Base-by-base conservation (phyloP, 2,113 vertebrate genomes). In the Sphaerodactylus townsendi region DNA sequence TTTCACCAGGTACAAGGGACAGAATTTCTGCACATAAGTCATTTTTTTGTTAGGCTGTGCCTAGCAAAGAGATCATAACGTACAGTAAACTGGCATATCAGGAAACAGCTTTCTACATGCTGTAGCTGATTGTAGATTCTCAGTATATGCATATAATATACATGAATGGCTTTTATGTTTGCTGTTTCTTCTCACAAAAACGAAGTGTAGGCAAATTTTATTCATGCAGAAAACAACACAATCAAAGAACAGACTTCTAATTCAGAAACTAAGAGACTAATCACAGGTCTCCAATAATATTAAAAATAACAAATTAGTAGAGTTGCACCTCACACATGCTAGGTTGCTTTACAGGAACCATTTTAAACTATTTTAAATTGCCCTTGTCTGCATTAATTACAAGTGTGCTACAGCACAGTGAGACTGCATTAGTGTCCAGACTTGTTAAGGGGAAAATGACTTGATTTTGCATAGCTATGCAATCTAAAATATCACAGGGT, bases 271-370 rank as follows among this genome's bases (percentile, higher is more conserved):
- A 56, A 41, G 30, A n/a, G 30, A 69, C 35, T 59, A 66, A 10
- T n/a, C 75, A 62, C 14, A 77, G 13, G 30, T 76, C 84, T 76
- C 48, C 37, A 77, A 15, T 70, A 25, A 35, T 39, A 53, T 85
- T 85, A 56, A 70, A 84, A 77, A 78, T 11, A 59, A 77, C 41
- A 81, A 68, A 59, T 14, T 23, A 81, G 41, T 68, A 46, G 64
- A 19, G 62, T 68, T 44, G 46, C 37, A n/a, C 33, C 21, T 53
- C 28, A 10, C 66, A 30, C 62, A 71, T 11, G 4, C n/a, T 59
- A 33, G 37, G 19, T 39, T 10, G 44, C 28, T 3, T 33, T 68
- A 17, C 17, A 10, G 53, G 46, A 85, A 35, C 28, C 70, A 46
- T 41, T n/a, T n/a, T n/a, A n/a, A n/a, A n/a, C 41, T 37, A 30